Evolutionary conservation across 2,888 invertebrate species (phyloP).

Genomic region (Conistra vaccinii): DNA sequence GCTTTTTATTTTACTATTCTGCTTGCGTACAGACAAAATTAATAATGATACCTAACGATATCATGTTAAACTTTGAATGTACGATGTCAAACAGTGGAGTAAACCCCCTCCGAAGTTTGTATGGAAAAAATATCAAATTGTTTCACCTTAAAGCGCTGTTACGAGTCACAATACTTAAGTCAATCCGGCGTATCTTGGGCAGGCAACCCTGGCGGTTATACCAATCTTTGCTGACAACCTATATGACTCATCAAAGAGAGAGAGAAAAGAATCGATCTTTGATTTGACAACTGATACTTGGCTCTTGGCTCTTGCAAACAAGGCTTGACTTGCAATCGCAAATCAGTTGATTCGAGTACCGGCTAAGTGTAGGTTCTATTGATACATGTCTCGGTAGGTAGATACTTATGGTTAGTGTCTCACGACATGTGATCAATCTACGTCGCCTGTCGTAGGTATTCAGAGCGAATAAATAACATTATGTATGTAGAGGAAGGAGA

Average conservation of each 20-base stretch:
- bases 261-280: background rate
- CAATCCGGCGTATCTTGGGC: background rate
- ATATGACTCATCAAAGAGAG: background rate
- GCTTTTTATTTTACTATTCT: too few species aligned
- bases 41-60: too few species aligned
- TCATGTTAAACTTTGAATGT: too few species aligned
- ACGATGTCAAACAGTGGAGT: too few species aligned
- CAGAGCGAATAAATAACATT: slow-evolving; percentile 61
- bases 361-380: slow-evolving; percentile 32
- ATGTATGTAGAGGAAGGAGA: slow-evolving; percentile 53
- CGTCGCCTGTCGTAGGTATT: slow-evolving; percentile 63
- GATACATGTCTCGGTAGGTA: slow-evolving; percentile 31
- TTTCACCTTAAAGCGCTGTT: background rate
- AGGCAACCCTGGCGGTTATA: background rate
- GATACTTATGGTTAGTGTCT: slow-evolving; percentile 50
- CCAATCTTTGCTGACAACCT: background rate
- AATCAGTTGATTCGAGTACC: slow-evolving; percentile 16
- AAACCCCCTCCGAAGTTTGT: too few species aligned
- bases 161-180: background rate
- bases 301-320: background rate
- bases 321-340: background rate
- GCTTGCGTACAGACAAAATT: too few species aligned
- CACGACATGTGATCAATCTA: slow-evolving; percentile 64
- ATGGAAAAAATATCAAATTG: too few species aligned
- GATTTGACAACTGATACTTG: slow-evolving; percentile 1